Base-by-base conservation (phyloP, 2,113 vertebrate species). In the Myocastor coypus region DNA sequence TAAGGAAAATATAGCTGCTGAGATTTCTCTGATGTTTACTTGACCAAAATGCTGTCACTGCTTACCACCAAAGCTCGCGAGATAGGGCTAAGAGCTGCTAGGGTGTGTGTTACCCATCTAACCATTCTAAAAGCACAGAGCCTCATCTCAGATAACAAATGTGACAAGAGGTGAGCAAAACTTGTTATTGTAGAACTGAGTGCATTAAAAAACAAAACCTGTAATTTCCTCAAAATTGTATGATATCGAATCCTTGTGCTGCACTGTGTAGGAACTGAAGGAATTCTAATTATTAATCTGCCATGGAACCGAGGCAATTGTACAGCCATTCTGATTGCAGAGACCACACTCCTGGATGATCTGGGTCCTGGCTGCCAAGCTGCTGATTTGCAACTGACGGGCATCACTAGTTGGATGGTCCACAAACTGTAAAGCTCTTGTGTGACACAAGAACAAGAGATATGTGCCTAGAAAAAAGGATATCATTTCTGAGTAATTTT, bases 181-280 rank as follows among this genome's bases (percentile, higher is more conserved):
- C 84, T 40, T 7, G 37, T 46, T 64, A 75, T 20, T 75, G 12
- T 17, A 87, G 34, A n/a, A 73, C 16, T 42, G n/a, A 83, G 63
- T 59, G 81, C 81, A 71, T 94, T 94, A 40, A 50, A 71, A 96
- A 80, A 71, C 13, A 95, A 94, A 92, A n/a, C 24, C 22, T 66
- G 12, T 7, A 55, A 85, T 92, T 86, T 87, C 81, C 57, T 85
- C 81, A 78, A 83, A 94, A 81, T 30, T 40, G 9, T 75, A 69
- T 77, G 52, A 92, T 78, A 77, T 24, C 82, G 52, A 78, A 91
- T 59, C 11, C 57, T 92, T 30, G 42, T 22, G 14, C 19, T 83
- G 40, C 50, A 52, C 14, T 46, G 2, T 1, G 26, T 37, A 34
- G 46, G 19, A 89, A 86, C 0, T 50, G 34, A 86, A 91, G 89